A percentile compares a stretch with the other conserved stretches of the same genome.
Evolutionary conservation across 2,113 vertebrate genomes (phyloP).

Genomic region (Notiomystis cincta): DNA sequence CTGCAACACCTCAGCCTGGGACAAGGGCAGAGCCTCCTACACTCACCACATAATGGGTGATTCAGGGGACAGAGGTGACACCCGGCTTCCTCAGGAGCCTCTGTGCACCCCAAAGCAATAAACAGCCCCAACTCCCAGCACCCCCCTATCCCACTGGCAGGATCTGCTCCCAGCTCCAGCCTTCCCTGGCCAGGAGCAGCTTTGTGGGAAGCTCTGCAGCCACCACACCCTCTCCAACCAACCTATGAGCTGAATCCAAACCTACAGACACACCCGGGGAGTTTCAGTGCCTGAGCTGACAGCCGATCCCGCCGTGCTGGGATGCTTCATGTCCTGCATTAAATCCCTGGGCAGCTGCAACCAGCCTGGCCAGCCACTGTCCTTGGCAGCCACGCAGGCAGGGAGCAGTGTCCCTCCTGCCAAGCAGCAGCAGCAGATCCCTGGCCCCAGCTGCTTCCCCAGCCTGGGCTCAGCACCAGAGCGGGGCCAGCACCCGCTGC

Average conservation of each 20-base stretch:
- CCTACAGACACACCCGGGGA: neutral
- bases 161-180: neutral
- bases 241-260: accelerated
- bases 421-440: neutral
- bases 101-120: neutral
- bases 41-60: accelerated
- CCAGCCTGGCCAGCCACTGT: accelerated
- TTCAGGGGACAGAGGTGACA: neutral
- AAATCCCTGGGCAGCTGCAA: neutral
- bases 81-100: neutral
- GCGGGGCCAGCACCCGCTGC: accelerated
- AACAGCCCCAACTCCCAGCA: neutral
- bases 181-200: neutral
- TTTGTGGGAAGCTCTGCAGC: neutral
- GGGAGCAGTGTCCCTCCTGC: neutral
- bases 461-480: accelerated
- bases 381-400: neutral
- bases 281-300: neutral
- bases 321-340: neutral
- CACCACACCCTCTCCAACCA: accelerated
- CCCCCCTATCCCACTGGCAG: neutral
- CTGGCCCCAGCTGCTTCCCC: neutral
- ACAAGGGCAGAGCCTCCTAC: neutral
- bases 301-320: accelerated
- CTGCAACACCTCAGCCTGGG: neutral